Base-by-base conservation (phyloP, 2,113 vertebrate genomes). In the Ibidorhyncha struthersii region DNA sequence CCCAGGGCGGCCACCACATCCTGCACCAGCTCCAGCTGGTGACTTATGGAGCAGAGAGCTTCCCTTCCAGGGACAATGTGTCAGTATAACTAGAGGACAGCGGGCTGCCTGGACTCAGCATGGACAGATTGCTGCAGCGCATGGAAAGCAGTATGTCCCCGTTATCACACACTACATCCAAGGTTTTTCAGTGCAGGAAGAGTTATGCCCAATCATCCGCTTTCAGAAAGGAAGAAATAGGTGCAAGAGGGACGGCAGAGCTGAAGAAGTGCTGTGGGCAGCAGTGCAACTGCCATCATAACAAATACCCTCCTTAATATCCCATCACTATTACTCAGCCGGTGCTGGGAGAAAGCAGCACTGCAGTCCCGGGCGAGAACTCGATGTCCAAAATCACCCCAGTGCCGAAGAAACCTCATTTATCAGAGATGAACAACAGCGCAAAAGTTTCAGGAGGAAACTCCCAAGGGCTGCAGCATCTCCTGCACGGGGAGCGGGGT, bases 71-170 rank as follows among this genome's bases (percentile, higher is more conserved):
- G 52, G 25, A 62, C 77, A 71, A 36, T 30, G 53, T 83, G 74
- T 94, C 94, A 74, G 72, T 26, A 40, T 63, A 63, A 90, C 36
- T 20, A 4, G 40, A 84, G 81, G 93, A 92, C 86, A 84, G 77
- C 12, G 9, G 77, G 61, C 52, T 91, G 86, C 76, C 83, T 15
- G 40, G 58, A 12, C 18, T 2, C 67, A 81, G 67, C 36, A 4
- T 0, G 43, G 77, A 89, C 77, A 82, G 72, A 92, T 52, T 82
- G 91, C 91, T 18, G 6, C 71, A 80, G 84, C 53, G 30, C 47
- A 36, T 12, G 1, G 17, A 25, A 34, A 76, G 78, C 69, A 76
- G 13, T 49, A 19, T 29, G 52, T 82, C 82, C 78, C 78, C 0
- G 0, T 91, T 91, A 89, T 1, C 10, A 0, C 62, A 76, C 32